These are phyloP conservation scores for Psittacus erithacus DNA, from an alignment of 2,113 vertebrate species.

Conservation along the genomic window DNA sequence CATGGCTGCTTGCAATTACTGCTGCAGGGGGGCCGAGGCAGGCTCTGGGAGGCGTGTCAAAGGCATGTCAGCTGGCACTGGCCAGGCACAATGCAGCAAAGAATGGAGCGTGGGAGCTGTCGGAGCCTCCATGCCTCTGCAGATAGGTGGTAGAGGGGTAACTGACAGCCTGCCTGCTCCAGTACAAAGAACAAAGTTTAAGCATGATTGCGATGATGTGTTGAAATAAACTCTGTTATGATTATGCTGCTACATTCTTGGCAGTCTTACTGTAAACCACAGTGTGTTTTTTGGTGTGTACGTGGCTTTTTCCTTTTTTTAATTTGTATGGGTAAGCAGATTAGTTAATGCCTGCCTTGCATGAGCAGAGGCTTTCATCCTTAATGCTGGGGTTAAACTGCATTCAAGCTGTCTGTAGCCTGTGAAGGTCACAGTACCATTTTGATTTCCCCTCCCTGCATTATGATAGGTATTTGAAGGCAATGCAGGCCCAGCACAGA, in stretches of 20 bases:
- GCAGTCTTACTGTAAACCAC: neutral
- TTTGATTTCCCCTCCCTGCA: constrained; percentile 27
- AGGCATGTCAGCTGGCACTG: neutral
- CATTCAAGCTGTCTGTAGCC: neutral
- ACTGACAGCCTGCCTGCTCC: neutral
- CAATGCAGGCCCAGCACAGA: rapidly evolving
- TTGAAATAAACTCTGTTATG: constrained; percentile 27
- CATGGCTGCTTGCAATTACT: neutral
- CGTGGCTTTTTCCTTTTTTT: neutral
- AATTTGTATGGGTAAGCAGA: neutral
- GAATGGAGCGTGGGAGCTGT: neutral
- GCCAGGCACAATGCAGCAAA: neutral
- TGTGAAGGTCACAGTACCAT: constrained; percentile 50
- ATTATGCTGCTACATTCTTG: neutral
- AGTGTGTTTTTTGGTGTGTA: constrained; percentile 38
- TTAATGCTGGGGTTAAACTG: constrained; percentile 43
- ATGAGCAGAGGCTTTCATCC: constrained; percentile 33
- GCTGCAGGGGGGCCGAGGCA: neutral
- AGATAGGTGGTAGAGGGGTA: neutral
- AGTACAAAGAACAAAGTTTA: neutral
- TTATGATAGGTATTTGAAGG: rapidly evolving
- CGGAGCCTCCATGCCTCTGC: neutral
- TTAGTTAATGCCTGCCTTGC: constrained; percentile 49
- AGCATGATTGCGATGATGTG: neutral
- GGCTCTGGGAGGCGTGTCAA: neutral